Conservation (phyloP, 2,888 invertebrate species). For the Caenorhabditis imperialis region DNA sequence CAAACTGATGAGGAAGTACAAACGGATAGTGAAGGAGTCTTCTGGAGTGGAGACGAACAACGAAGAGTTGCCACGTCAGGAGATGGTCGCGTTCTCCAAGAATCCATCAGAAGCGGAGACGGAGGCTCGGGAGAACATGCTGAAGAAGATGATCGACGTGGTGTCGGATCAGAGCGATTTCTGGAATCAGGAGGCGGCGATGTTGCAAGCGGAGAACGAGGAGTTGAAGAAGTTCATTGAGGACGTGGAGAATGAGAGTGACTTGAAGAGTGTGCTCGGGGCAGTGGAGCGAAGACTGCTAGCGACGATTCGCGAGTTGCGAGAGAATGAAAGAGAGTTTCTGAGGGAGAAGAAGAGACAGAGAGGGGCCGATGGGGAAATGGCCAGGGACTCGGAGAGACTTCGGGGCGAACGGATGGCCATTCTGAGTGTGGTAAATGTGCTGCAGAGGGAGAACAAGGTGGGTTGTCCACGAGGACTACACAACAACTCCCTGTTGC, state of each 20-base stretch:
- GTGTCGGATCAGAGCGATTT: constrained; percentile 68
- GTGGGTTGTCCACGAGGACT: background rate
- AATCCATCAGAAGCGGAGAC: constrained; percentile 21
- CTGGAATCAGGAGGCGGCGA: constrained; percentile 65
- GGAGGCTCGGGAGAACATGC: constrained; percentile 45
- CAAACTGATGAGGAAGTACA: constrained; percentile 60
- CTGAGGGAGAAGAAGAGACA: constrained; percentile 48
- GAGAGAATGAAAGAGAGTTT: constrained; percentile 66
- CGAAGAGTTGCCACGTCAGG: constrained; percentile 34
- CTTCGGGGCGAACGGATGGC: constrained; percentile 35
- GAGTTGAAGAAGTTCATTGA: constrained; percentile 71
- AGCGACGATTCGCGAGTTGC: constrained; percentile 69
- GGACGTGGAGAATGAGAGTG: constrained; percentile 72
- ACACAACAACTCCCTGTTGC: background rate
- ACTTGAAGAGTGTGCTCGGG: constrained; percentile 69
- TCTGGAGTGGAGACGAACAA: constrained; percentile 35
- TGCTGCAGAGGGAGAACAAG: constrained; percentile 51
- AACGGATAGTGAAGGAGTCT: constrained; percentile 53
- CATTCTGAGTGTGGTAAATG: constrained; percentile 40
- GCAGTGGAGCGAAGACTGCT: constrained; percentile 73
- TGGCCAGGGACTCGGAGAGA: constrained; percentile 28
- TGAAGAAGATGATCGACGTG: constrained; percentile 65
- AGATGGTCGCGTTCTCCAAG: constrained; percentile 6
- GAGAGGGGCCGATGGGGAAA: constrained; percentile 45
- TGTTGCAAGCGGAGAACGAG: constrained; percentile 64